Percentiles rank a stretch among this genome's conserved stretches.
Evolutionary conservation across 2,888 invertebrate species (phyloP).

Genomic region (Phyto melanocephala): DNA sequence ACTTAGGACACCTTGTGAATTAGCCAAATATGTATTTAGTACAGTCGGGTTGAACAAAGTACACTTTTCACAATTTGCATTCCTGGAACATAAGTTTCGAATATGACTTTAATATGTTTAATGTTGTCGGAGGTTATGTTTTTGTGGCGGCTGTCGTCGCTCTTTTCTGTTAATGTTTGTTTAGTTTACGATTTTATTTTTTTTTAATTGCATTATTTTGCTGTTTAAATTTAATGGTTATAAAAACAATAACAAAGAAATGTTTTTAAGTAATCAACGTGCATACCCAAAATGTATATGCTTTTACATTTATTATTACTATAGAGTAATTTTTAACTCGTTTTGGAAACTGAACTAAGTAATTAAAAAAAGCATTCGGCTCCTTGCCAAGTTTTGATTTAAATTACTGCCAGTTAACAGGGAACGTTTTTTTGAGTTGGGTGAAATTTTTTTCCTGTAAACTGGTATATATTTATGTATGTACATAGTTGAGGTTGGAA

Average conservation of each 20-base stretch:
- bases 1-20: too few relatives aligned
- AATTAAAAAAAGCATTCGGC: constrained; percentile 34
- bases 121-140: constrained; percentile 54
- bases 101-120: constrained; percentile 30
- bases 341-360: constrained; percentile 21
- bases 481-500: too few relatives aligned
- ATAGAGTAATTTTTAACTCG: too few relatives aligned
- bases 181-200: background rate
- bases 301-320: background rate
- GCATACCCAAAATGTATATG: background rate
- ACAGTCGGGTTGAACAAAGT: too few relatives aligned
- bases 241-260: background rate
- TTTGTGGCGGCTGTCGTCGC: background rate
- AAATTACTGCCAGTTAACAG: background rate
- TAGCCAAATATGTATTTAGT: too few relatives aligned
- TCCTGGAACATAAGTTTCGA: background rate
- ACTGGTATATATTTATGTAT: too few relatives aligned
- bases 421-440: too few relatives aligned
- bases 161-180: background rate
- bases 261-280: too few relatives aligned
- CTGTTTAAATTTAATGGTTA: background rate
- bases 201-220: background rate
- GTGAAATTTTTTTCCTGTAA: too few relatives aligned
- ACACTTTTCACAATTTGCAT: background rate
- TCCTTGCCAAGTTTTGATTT: constrained; percentile 33